Base-by-base conservation (phyloP, 2,888 invertebrate species). In the Cantharis rustica region DNA sequence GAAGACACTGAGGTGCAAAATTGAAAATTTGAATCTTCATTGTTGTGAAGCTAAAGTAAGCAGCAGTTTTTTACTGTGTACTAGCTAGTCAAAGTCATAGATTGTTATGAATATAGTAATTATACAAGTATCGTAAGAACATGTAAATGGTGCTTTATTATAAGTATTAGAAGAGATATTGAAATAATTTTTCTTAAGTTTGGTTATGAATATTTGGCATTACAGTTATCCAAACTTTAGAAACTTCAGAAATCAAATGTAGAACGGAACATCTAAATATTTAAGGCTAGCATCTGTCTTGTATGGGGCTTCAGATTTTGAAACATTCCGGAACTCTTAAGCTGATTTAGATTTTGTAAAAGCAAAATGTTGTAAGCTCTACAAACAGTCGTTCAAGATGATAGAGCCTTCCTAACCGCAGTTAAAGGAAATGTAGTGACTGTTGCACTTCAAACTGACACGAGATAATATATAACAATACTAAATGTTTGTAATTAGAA, bases 281-380 rank as follows among this genome's bases (percentile, higher is more conserved):
- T 74, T 77, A 69, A 68, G 74, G 77, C 69, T 68, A 77, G 74
- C 71, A 64, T 75, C 72, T 77, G 74, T 77, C 72, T 74, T 69
- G 74, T 72, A 69, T 69, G 64, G 77, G 31, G 74, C 64, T 74
- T 76, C 74, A 74, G 71, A 74, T 69, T 77, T 74, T 77, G 71
- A 74, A 77, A 77, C 74, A 77, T 74, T 74, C 71, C 79, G 79
- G 73, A 82, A 84, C 81, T 83, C 82, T 82, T 83, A 84, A 84
- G 82, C 83, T 80, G 84, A 84, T 84, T 83, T 83, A 81, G 82
- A 80, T 79, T 80, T 80, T 81, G 82, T 82, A 80, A 83, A 82
- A 83, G 84, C 83, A 81, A 80, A 79, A 79, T 80, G 79, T 75
- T 82, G 84, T 84, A 84, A 84, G 82, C 82, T 82, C 72, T 75